Percentiles rank a stretch among this genome's conserved stretches.
phyloP scores from a whole-genome alignment of 2,888 invertebrate species.

The Buathra laborator region DNA sequence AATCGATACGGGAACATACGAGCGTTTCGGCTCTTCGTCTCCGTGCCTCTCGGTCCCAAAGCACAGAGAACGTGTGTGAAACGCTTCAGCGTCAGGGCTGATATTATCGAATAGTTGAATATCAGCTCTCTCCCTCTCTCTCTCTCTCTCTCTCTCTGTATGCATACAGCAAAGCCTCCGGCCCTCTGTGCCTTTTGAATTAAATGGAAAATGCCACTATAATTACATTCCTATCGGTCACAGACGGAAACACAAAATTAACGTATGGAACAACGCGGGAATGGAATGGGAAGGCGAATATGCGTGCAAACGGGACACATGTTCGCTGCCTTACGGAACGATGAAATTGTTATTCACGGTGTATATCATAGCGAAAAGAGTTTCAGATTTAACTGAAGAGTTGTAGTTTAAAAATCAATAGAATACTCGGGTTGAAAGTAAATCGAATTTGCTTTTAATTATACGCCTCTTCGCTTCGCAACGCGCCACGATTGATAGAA shows the following conservation, averaged over 20 bases:
- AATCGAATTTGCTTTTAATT: slow-evolving; percentile 3
- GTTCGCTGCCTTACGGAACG: neutral
- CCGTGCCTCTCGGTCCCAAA: neutral
- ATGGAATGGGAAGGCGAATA: neutral
- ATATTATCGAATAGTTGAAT: slow-evolving; percentile 61
- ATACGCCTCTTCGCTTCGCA: neutral
- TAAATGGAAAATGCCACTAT: slow-evolving; percentile 60
- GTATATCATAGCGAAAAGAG: slow-evolving; percentile 16
- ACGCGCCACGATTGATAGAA: neutral
- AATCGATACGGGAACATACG: slow-evolving; percentile 47
- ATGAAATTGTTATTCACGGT: slow-evolving; percentile 23
- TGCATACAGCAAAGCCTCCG: slow-evolving; percentile 9
- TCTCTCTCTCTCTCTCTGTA: too few relatives aligned
- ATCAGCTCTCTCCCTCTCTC: slow-evolving; percentile 28
- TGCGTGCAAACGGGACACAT: slow-evolving; percentile 17
- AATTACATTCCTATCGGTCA: slow-evolving; percentile 62
- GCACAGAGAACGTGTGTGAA: slow-evolving; percentile 1
- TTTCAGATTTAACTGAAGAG: neutral
- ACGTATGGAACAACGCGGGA: slow-evolving; percentile 12
- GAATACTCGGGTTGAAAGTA: neutral
- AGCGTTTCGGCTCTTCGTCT: slow-evolving; percentile 12
- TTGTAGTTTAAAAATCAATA: neutral
- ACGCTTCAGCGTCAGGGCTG: slow-evolving; percentile 20
- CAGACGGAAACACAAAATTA: slow-evolving; percentile 38
- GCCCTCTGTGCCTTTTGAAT: slow-evolving; percentile 32